These are phyloP conservation scores for Mungos mungo DNA, from an alignment of 2,113 vertebrate species.

Conservation along the genomic window DNA sequence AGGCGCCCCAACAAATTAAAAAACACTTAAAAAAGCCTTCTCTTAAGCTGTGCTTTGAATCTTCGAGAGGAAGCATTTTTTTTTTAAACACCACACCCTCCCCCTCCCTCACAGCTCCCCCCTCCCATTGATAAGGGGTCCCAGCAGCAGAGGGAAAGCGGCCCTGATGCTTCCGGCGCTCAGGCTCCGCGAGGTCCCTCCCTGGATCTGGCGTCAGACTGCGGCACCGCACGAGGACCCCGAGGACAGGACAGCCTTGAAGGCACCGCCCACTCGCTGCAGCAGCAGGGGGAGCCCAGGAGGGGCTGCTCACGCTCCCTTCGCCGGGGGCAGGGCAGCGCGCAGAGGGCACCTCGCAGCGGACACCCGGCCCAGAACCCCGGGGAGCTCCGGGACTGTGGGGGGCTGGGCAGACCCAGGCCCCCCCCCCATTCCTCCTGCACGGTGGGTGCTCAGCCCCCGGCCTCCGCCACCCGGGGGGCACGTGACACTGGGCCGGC, in stretches of 20 bases:
- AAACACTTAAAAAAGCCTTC: background rate
- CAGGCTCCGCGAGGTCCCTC: background rate
- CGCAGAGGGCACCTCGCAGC: background rate
- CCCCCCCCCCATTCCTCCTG: rapidly evolving
- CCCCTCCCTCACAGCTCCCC: too few species aligned
- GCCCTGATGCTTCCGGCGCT: background rate
- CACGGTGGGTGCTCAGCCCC: too few species aligned
- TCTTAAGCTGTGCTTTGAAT: too few species aligned
- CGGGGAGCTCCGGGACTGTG: too few species aligned
- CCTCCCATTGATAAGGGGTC: rapidly evolving
- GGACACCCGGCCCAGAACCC: background rate
- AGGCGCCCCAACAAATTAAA: background rate
- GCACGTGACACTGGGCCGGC: background rate
- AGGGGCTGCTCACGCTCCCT: rapidly evolving
- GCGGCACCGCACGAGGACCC: rapidly evolving
- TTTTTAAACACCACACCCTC: rapidly evolving
- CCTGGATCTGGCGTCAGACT: rapidly evolving
- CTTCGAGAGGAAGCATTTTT: background rate
- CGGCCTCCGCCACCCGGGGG: rapidly evolving
- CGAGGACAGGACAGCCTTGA: rapidly evolving
- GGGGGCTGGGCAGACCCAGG: background rate
- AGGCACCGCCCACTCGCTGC: too few species aligned
- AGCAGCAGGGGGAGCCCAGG: background rate
- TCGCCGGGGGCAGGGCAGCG: too few species aligned
- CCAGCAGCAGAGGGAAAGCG: rapidly evolving